phyloP scores from a whole-genome alignment of 1,140 invertebrate genomes.

The Drosophila funebris region DNA sequence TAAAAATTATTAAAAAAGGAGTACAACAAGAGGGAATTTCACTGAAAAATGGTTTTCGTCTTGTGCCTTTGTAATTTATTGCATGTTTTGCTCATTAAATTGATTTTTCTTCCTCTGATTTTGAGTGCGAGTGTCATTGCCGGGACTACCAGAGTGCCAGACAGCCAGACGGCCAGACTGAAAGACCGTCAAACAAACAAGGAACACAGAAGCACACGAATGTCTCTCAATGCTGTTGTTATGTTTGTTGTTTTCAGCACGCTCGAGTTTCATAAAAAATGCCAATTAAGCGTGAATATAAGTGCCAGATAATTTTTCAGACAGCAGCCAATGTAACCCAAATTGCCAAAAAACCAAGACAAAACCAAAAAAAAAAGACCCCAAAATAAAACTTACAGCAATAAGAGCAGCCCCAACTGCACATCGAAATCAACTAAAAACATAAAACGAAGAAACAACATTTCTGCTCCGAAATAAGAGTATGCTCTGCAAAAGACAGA shows the following conservation, averaged over 20 bases:
- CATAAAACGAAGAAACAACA: constrained; percentile 37
- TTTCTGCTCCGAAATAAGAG: constrained; percentile 12
- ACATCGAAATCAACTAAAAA: constrained; percentile 21
- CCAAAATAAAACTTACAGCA: constrained; percentile 58
- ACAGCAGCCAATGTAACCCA: constrained; percentile 80
- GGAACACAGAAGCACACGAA: constrained; percentile 68
- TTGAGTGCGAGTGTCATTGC: constrained; percentile 83
- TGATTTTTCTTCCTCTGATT: constrained; percentile 79
- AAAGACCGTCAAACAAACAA: constrained; percentile 22
- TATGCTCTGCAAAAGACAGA: constrained; percentile 12
- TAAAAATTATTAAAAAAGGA: constrained; percentile 35
- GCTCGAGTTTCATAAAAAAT: constrained; percentile 81
- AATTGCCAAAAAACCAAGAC: constrained; percentile 68
- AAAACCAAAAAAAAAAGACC: constrained; percentile 1
- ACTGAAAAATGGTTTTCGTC: constrained; percentile 44
- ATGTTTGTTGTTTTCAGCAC: constrained; percentile 63
- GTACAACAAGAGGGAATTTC: constrained; percentile 22
- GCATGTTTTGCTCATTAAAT: constrained; percentile 83
- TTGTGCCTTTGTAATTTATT: constrained; percentile 71
- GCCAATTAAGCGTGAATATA: constrained; percentile 84
- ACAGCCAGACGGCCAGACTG: constrained; percentile 8
- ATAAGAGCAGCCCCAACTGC: constrained; percentile 35
- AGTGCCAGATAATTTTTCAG: constrained; percentile 83
- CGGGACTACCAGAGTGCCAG: constrained; percentile 10
- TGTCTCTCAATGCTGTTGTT: constrained; percentile 48